Percentiles rank a stretch among this genome's conserved stretches.
These are phyloP conservation scores for Trimorus sp. DNA, from an alignment of 2,888 invertebrate species.

Conservation along the genomic window DNA sequence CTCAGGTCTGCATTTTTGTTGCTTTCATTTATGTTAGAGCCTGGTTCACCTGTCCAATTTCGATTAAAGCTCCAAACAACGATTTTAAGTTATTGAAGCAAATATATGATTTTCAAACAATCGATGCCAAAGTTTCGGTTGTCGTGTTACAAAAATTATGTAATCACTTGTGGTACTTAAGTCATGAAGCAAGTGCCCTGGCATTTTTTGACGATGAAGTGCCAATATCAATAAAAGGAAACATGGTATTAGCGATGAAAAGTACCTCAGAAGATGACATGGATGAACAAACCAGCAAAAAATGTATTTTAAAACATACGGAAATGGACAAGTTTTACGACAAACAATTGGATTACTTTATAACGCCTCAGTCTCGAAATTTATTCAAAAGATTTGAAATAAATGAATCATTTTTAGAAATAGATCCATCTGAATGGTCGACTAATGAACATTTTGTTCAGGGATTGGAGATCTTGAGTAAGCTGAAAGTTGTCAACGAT, in stretches of 20 bases:
- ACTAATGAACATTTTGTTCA: slow-evolving; percentile 30
- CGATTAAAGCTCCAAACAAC: slow-evolving; percentile 59
- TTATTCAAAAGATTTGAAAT: slow-evolving; percentile 47
- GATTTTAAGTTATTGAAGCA: slow-evolving; percentile 54
- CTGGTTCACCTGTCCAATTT: slow-evolving; percentile 56
- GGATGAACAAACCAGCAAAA: slow-evolving; percentile 22
- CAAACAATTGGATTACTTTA: slow-evolving; percentile 39
- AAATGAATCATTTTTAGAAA: slow-evolving; percentile 31
- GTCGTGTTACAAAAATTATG: background rate
- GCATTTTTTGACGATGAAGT: slow-evolving; percentile 10
- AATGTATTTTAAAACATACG: slow-evolving; percentile 19
- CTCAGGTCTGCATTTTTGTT: slow-evolving; percentile 63
- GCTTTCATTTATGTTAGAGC: slow-evolving; percentile 54
- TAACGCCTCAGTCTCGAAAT: slow-evolving; percentile 36
- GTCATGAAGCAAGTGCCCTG: slow-evolving; percentile 49
- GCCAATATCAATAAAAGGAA: slow-evolving; percentile 2
- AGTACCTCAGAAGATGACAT: background rate
- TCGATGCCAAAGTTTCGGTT: background rate
- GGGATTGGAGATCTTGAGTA: slow-evolving; percentile 45
- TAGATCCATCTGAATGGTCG: slow-evolving; percentile 41
- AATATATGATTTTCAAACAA: slow-evolving; percentile 39
- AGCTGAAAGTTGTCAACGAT: slow-evolving; percentile 65
- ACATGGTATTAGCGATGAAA: slow-evolving; percentile 9
- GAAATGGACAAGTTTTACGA: slow-evolving; percentile 17
- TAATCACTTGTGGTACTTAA: slow-evolving; percentile 24